Evolutionary conservation across 2,797 vertebrate species (phyloP).

Genomic region (Hydrocynus forskahlii): DNA sequence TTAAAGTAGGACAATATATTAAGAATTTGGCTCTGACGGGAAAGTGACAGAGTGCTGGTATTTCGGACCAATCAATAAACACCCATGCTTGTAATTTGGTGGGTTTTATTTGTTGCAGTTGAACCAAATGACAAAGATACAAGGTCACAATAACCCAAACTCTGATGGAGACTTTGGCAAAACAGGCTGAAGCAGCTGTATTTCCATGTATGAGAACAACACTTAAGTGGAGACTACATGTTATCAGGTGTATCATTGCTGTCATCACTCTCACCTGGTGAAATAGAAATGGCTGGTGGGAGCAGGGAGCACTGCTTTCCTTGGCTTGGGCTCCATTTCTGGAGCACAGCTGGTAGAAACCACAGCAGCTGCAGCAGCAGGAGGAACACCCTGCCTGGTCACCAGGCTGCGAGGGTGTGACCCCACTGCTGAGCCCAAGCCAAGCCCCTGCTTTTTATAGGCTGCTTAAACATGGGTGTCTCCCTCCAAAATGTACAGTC

Average conservation of each 20-base stretch:
- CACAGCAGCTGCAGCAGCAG: conserved; percentile 41
- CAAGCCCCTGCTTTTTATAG: conserved; percentile 65
- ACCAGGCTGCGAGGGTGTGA: conserved; percentile 43
- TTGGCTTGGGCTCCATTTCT: conserved; percentile 28
- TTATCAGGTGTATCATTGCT: background rate
- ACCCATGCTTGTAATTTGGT: too few species aligned
- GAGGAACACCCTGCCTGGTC: conserved; percentile 55
- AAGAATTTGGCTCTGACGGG: too few species aligned
- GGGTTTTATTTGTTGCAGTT: too few species aligned
- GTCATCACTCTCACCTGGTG: conserved; percentile 50
- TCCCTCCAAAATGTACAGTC: conserved; percentile 61
- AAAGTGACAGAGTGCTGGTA: too few species aligned
- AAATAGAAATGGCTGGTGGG: conserved; percentile 59
- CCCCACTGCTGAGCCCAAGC: conserved; percentile 27
- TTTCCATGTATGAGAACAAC: background rate
- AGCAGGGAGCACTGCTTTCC: conserved; percentile 36
- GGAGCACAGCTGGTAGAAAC: conserved; percentile 58
- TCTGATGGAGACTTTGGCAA: too few species aligned
- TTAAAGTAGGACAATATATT: too few species aligned
- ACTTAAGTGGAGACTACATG: background rate
- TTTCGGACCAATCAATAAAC: too few species aligned
- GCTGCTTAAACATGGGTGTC: conserved; percentile 60
- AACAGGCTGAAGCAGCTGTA: too few species aligned
- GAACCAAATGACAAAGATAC: too few species aligned
- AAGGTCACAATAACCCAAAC: too few species aligned